Evolutionary conservation across 1,140 invertebrate species (phyloP).

Genomic region (Patella vulgata): DNA sequence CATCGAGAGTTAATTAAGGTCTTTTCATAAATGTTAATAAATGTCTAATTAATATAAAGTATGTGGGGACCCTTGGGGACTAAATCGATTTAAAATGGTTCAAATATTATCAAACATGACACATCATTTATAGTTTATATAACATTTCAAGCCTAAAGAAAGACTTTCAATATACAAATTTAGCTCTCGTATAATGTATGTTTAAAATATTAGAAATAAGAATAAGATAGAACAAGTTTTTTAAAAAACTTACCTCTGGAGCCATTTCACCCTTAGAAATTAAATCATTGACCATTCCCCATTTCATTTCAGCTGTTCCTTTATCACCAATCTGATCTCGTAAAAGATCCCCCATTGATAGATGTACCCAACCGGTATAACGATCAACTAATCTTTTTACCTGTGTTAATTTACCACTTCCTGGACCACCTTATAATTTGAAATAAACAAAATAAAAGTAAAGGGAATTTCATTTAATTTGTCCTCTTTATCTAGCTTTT

Average conservation of each 20-base stretch:
- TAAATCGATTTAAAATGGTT: no score
- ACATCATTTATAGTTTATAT: no score
- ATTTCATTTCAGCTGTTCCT: constrained; percentile 51
- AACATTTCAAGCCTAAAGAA: no score
- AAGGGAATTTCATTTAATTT: neutral
- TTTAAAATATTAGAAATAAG: no score
- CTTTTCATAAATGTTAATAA: constrained; percentile 1
- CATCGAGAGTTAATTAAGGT: neutral
- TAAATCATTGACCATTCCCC: constrained; percentile 55
- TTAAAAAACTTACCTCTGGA: constrained; percentile 51
- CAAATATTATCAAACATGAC: no score
- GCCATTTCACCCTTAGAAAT: constrained; percentile 58
- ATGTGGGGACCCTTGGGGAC: no score
- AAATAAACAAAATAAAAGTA: neutral
- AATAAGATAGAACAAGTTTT: no score
- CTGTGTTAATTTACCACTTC: constrained; percentile 56
- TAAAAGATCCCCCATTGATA: constrained; percentile 56
- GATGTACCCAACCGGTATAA: constrained; percentile 55
- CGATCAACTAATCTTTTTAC: constrained; percentile 42
- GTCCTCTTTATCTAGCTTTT: neutral
- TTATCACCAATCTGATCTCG: constrained; percentile 41
- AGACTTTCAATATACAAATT: no score
- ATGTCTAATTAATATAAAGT: neutral
- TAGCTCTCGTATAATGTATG: no score
- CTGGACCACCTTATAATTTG: constrained; percentile 54